Conservation (phyloP, 2,888 invertebrate genomes). For the Lasioglossum morio region DNA sequence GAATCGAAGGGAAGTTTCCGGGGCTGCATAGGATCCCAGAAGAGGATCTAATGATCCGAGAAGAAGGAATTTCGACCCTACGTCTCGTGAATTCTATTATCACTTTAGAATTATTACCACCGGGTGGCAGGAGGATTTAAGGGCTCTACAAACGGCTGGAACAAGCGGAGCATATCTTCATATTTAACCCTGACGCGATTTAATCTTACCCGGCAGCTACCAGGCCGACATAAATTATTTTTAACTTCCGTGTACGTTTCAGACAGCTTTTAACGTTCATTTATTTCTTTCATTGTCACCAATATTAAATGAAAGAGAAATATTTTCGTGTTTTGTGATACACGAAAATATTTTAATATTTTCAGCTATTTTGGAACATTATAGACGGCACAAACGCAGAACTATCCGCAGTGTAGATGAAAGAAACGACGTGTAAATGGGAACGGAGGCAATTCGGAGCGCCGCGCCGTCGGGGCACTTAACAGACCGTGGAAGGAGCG, state of each 20-base stretch:
- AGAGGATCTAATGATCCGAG: constrained; percentile 1
- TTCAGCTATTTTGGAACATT: background rate
- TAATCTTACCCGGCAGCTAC: background rate
- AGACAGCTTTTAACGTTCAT: background rate
- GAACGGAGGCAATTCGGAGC: background rate
- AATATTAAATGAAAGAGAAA: background rate
- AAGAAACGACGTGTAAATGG: constrained; percentile 5
- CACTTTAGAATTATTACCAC: background rate
- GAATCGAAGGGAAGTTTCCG: background rate
- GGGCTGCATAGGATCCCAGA: background rate
- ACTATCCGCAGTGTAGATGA: background rate
- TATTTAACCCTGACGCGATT: constrained; percentile 10
- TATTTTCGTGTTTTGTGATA: accelerated
- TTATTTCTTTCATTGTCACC: background rate
- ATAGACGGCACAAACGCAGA: background rate
- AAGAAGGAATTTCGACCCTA: constrained; percentile 9
- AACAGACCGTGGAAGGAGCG: constrained; percentile 3
- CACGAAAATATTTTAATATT: background rate
- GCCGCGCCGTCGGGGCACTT: background rate
- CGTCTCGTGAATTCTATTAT: background rate
- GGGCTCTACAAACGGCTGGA: constrained; percentile 8
- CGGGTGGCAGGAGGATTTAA: background rate
- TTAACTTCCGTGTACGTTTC: background rate
- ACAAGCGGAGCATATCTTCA: background rate
- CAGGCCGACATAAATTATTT: background rate